These are phyloP conservation scores for Hormiphora californensis DNA, from an alignment of 37 sponge, comb jelly and placozoan genomes.

Conservation along the genomic window DNA sequence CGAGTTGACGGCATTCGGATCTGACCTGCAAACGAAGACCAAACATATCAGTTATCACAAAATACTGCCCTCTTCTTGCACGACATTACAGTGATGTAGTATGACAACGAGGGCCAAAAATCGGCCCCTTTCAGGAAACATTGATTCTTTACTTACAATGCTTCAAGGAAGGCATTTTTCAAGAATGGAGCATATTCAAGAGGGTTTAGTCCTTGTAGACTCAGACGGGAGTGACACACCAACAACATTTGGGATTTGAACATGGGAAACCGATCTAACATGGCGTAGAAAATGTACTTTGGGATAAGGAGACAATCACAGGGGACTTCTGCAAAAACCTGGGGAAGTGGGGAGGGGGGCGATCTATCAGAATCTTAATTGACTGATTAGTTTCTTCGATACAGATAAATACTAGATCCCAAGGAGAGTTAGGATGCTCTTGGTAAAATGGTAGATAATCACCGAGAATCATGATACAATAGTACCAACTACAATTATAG, in stretches of 20 bases:
- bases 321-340: slow-evolving; percentile 6
- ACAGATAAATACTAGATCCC: too few species aligned
- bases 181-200: not conserved
- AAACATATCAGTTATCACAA: too few species aligned
- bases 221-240: slow-evolving; percentile 1
- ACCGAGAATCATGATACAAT: too few species aligned
- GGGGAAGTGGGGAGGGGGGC: too few species aligned
- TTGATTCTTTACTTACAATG: not conserved
- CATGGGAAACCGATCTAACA: slow-evolving; percentile 3
- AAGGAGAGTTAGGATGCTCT: too few species aligned
- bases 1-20: not conserved
- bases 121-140: not conserved
- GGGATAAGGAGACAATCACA: slow-evolving; percentile 32
- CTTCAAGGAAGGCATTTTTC: not conserved
- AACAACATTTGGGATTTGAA: slow-evolving; percentile 32
- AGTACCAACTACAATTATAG: too few species aligned
- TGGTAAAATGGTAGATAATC: too few species aligned
- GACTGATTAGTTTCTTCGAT: too few species aligned
- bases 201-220: slow-evolving; percentile 10
- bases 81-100: not conserved
- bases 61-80: too few species aligned
- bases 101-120: not conserved
- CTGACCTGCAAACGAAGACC: not conserved
- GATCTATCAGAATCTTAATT: too few species aligned
- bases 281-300: slow-evolving; percentile 44